phyloP scores from a whole-genome alignment of 1,140 invertebrate genomes.

The Euborellia annulipes region DNA sequence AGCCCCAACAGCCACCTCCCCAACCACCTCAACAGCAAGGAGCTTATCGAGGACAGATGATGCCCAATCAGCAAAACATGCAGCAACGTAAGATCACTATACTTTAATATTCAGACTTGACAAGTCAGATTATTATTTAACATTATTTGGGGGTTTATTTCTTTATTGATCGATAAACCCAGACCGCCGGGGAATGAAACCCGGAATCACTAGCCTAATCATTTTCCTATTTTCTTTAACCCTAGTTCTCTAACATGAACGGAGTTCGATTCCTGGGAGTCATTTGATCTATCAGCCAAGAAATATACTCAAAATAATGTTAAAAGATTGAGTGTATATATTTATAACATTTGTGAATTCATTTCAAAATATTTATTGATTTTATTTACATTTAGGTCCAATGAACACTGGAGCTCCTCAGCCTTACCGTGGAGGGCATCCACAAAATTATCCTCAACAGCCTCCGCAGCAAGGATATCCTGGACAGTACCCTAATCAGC shows the following conservation, averaged over 20 bases:
- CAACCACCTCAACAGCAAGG: constrained; percentile 14
- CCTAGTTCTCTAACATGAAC: too few species aligned
- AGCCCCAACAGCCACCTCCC: constrained; percentile 12
- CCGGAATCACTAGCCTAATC: too few species aligned
- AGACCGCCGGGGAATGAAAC: background rate
- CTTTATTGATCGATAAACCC: too few species aligned
- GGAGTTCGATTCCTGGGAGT: too few species aligned
- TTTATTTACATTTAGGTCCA: constrained; percentile 20
- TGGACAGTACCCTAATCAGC: constrained; percentile 30
- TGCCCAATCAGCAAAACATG: constrained; percentile 8
- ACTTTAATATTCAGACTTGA: background rate
- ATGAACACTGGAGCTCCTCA: constrained; percentile 26
- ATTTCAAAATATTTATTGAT: too few species aligned
- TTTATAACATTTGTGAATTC: background rate
- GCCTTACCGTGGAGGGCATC: constrained; percentile 27
- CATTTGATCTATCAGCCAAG: too few species aligned
- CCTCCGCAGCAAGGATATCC: constrained; percentile 36
- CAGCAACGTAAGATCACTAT: constrained; percentile 4
- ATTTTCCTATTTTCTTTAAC: too few species aligned
- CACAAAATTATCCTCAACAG: constrained; percentile 39
- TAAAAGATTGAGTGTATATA: background rate
- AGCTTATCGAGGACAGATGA: constrained; percentile 10
- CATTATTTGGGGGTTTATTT: too few species aligned
- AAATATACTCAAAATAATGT: constrained; percentile 26
- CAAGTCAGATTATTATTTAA: background rate